These are phyloP conservation scores for Crocallis elinguaria DNA, from an alignment of 2,888 invertebrate genomes.

Conservation along the genomic window DNA sequence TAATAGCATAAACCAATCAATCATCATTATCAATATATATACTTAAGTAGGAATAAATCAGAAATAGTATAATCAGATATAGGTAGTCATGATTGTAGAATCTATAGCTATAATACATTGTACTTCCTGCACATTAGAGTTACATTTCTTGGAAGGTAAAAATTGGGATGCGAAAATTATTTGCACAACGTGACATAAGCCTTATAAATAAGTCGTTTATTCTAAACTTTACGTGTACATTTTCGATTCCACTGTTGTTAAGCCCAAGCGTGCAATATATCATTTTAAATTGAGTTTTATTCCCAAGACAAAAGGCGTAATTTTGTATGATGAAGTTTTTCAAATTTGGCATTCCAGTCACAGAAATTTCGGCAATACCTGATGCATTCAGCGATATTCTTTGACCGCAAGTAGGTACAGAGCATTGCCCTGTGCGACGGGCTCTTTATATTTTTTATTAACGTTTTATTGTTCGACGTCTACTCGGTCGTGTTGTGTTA, in stretches of 20 bases:
- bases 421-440: constrained; percentile 72
- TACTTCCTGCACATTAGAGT: no score
- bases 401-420: constrained; percentile 70
- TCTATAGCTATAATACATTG: no score
- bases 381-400: constrained; percentile 61
- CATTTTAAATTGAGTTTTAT: neutral
- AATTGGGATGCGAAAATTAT: no score
- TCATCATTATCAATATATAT: no score
- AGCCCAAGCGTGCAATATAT: neutral
- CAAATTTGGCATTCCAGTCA: constrained; percentile 67
- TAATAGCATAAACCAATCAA: no score
- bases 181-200: no score
- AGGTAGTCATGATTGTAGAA: no score
- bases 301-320: constrained; percentile 11
- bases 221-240: neutral
- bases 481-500: constrained; percentile 61
- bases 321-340: constrained; percentile 31
- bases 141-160: no score
- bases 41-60: no score
- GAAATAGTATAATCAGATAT: no score
- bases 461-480: constrained; percentile 64
- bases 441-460: constrained; percentile 58
- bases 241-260: neutral
- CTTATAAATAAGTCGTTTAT: neutral
- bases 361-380: constrained; percentile 53